Conservation (phyloP, 1,140 invertebrate genomes). For the Amyelois transitella region DNA sequence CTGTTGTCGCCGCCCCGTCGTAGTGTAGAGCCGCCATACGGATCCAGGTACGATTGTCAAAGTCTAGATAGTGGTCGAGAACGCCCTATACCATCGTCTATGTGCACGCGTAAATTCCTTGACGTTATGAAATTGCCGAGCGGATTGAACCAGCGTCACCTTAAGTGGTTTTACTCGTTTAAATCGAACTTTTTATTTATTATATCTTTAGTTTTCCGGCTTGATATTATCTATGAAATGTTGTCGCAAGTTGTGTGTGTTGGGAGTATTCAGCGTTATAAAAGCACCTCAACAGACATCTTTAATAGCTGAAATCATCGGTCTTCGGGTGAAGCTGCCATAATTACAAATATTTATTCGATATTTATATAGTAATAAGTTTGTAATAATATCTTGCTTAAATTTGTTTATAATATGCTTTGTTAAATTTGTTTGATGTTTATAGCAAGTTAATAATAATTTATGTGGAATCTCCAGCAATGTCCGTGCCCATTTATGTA, state of each 20-base stretch:
- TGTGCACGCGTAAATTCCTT: slow-evolving; percentile 22
- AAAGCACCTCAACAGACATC: too few relatives aligned
- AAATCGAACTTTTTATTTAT: not conserved
- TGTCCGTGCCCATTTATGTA: too few relatives aligned
- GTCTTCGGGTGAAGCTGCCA: too few relatives aligned
- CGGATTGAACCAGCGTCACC: slow-evolving; percentile 60
- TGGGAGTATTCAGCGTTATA: too few relatives aligned
- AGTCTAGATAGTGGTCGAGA: slow-evolving; percentile 54
- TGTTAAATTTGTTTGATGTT: too few relatives aligned
- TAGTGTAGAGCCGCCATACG: slow-evolving; percentile 62
- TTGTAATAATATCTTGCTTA: too few relatives aligned
- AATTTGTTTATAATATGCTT: too few relatives aligned
- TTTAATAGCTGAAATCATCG: too few relatives aligned
- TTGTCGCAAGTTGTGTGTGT: not conserved
- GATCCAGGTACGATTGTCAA: slow-evolving; percentile 71
- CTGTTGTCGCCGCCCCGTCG: slow-evolving; percentile 65
- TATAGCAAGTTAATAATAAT: too few relatives aligned
- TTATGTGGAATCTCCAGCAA: too few relatives aligned
- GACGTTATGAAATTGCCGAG: slow-evolving; percentile 36
- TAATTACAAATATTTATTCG: too few relatives aligned
- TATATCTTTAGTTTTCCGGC: not conserved
- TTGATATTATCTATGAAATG: not conserved
- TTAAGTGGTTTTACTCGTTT: slow-evolving; percentile 18
- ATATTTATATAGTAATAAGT: too few relatives aligned
- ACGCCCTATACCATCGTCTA: slow-evolving; percentile 30